A percentile compares a stretch with the other conserved stretches of the same genome.
phyloP scores from a whole-genome alignment of 2,113 vertebrate genomes.

The Myiozetetes cayanensis region DNA sequence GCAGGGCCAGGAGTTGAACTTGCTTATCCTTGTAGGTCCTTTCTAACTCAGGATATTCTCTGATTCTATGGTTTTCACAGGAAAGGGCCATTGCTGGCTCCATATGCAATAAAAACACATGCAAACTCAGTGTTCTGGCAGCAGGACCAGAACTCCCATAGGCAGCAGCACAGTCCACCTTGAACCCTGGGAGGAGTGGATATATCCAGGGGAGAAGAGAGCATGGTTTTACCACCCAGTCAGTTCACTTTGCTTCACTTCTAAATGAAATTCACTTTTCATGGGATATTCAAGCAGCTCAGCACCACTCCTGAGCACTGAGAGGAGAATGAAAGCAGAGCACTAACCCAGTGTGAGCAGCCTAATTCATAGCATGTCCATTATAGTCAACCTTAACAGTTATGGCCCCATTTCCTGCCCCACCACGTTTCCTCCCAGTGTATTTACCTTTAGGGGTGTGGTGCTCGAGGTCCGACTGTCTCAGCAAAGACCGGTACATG shows the following conservation, averaged over 20 bases:
- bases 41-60: neutral
- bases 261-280: neutral
- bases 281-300: neutral
- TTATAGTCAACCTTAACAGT: neutral
- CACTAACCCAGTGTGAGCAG: neutral
- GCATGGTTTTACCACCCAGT: neutral
- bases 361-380: neutral
- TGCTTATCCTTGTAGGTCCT: neutral
- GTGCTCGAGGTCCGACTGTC: conserved; percentile 56
- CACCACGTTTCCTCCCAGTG: accelerated
- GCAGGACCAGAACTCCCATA: neutral
- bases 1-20: neutral
- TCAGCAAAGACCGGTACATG: conserved; percentile 65
- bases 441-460: conserved; percentile 78
- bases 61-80: neutral
- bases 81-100: neutral
- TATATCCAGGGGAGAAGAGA: neutral
- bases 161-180: neutral
- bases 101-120: neutral
- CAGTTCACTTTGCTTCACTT: neutral
- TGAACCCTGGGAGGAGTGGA: neutral
- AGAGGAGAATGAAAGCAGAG: neutral
- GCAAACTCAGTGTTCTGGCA: neutral
- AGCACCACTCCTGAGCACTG: neutral
- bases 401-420: neutral